Evolutionary conservation across 2,888 invertebrate genomes (phyloP).

Genomic region (Eupithecia exiguata): DNA sequence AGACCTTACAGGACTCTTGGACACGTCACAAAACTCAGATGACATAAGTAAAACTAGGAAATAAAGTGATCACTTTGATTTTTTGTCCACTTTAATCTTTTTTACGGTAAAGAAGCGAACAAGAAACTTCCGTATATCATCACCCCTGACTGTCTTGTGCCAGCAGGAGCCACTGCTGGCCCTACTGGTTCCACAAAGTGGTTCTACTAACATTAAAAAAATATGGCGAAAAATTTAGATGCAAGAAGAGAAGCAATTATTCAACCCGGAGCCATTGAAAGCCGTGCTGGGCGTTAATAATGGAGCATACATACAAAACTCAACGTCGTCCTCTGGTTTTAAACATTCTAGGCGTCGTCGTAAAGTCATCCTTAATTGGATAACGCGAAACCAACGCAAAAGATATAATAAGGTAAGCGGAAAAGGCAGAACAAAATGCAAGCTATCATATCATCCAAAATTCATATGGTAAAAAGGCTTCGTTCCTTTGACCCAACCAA

Average conservation of each 20-base stretch:
- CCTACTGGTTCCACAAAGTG: too few species aligned
- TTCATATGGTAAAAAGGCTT: not conserved
- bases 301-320: not conserved
- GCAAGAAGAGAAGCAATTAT: not conserved
- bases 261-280: too few species aligned
- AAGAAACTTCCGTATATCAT: too few species aligned
- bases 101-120: too few species aligned
- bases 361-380: not conserved
- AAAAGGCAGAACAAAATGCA: not conserved
- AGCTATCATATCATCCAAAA: not conserved
- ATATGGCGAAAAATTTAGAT: not conserved
- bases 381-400: not conserved
- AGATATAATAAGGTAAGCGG: not conserved
- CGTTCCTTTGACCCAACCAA: not conserved
- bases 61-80: too few species aligned
- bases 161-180: too few species aligned
- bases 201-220: not conserved
- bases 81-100: too few species aligned
- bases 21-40: too few species aligned
- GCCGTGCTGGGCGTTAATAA: too few species aligned
- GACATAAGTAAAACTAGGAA: too few species aligned
- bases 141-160: too few species aligned
- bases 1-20: too few species aligned
- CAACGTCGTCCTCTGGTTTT: not conserved
- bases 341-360: not conserved